Conservation (phyloP, 30 jellyfish, hydroid and myxozoan genomes). For the Morbakka virulenta region DNA sequence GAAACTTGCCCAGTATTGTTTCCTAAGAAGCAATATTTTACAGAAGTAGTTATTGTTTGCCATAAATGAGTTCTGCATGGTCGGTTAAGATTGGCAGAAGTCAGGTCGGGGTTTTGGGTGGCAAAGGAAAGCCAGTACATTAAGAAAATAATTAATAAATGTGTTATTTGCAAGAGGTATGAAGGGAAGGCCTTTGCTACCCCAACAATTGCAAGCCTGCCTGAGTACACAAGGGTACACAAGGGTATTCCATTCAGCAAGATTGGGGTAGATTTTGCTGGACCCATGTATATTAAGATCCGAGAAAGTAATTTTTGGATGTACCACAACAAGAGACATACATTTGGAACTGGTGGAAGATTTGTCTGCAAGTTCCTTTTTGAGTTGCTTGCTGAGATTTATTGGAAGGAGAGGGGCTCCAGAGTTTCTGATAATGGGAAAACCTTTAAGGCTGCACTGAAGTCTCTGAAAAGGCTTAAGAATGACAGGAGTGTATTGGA, state of each 20-base stretch:
- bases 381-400: slow-evolving; percentile 19
- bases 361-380: neutral
- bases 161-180: slow-evolving; percentile 13
- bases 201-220: slow-evolving; percentile 49
- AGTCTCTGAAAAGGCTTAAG: no score
- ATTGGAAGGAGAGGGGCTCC: slow-evolving; percentile 27
- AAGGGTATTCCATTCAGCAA: slow-evolving; percentile 16
- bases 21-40: slow-evolving; percentile 4
- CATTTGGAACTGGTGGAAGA: slow-evolving; percentile 19
- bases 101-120: slow-evolving; percentile 19
- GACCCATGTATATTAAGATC: slow-evolving; percentile 31
- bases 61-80: no score
- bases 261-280: slow-evolving; percentile 54
- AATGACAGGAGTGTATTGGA: no score
- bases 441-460: no score
- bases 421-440: slow-evolving; percentile 22
- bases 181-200: slow-evolving; percentile 22
- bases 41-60: neutral
- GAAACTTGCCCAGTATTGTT: neutral
- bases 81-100: neutral
- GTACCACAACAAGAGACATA: slow-evolving; percentile 38
- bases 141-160: slow-evolving; percentile 2
- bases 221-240: slow-evolving; percentile 22
- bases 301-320: slow-evolving; percentile 27
- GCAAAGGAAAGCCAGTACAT: slow-evolving; percentile 4